These are phyloP conservation scores for Pterois miles DNA, from an alignment of 2,797 vertebrate species.

Conservation along the genomic window DNA sequence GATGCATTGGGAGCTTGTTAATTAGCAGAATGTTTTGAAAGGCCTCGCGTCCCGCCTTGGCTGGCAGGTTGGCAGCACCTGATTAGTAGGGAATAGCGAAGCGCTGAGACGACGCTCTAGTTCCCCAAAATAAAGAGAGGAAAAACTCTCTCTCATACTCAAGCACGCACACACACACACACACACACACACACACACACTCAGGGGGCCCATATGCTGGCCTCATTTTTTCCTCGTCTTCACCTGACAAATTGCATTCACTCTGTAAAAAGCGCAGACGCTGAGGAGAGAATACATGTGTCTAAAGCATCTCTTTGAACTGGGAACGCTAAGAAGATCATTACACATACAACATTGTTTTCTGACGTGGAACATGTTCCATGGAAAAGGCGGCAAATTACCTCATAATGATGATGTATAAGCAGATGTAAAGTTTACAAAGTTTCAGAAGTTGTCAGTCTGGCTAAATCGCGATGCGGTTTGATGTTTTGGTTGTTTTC, in stretches of 20 bases:
- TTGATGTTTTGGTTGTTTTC: neutral
- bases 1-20: conserved; percentile 79
- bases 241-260: conserved; percentile 79
- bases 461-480: neutral
- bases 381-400: conserved; percentile 50
- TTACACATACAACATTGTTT: conserved; percentile 68
- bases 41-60: conserved; percentile 74
- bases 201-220: conserved; percentile 64
- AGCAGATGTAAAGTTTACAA: conserved; percentile 43
- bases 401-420: conserved; percentile 24
- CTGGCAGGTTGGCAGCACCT: conserved; percentile 87
- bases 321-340: conserved; percentile 62
- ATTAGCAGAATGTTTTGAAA: conserved; percentile 83
- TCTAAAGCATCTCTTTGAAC: conserved; percentile 74
- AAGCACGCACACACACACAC: neutral
- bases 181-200: conserved; percentile 25
- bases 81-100: conserved; percentile 81
- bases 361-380: conserved; percentile 49
- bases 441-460: conserved; percentile 36
- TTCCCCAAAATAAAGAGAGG: conserved; percentile 80
- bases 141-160: conserved; percentile 42
- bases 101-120: conserved; percentile 71
- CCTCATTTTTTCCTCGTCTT: conserved; percentile 70
- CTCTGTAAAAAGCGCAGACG: conserved; percentile 55
- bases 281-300: conserved; percentile 67